These are phyloP conservation scores for Salarias fasciatus DNA, from an alignment of 2,797 vertebrate species.

Conservation along the genomic window DNA sequence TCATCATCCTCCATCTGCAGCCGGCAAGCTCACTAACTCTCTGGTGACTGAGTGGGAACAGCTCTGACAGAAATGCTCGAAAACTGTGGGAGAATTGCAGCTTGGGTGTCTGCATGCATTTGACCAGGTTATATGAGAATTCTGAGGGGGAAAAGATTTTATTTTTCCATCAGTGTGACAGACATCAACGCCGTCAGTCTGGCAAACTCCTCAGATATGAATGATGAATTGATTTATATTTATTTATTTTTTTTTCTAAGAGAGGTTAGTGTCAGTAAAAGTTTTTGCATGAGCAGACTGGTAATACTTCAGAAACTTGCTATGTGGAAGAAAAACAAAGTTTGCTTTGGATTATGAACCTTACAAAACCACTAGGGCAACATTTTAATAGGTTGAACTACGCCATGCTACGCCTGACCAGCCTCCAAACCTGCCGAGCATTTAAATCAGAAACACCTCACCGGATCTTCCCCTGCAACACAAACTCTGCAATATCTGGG, in stretches of 20 bases:
- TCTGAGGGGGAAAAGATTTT: not conserved
- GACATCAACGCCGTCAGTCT: not conserved
- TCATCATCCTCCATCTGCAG: not conserved
- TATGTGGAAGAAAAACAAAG: not conserved
- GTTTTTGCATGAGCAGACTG: not conserved
- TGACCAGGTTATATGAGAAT: not conserved
- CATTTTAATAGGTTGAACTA: conserved; percentile 47
- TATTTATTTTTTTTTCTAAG: not conserved
- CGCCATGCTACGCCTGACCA: conserved; percentile 20
- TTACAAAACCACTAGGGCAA: conserved; percentile 3
- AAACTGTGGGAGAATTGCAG: not conserved
- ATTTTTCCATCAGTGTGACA: not conserved
- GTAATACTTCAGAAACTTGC: not conserved
- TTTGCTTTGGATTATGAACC: conserved; percentile 8
- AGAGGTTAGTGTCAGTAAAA: not conserved
- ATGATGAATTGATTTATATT: too few species aligned
- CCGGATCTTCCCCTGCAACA: conserved; percentile 19
- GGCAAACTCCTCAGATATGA: not conserved
- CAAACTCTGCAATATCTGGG: conserved; percentile 10
- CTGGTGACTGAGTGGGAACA: not conserved
- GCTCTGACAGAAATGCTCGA: not conserved
- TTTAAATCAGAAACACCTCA: conserved; percentile 40
- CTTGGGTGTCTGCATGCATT: not conserved
- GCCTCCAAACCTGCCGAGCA: conserved; percentile 30
- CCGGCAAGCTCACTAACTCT: not conserved